Conservation (phyloP, 2,113 vertebrate genomes). For the Alexandromys fortis region DNA sequence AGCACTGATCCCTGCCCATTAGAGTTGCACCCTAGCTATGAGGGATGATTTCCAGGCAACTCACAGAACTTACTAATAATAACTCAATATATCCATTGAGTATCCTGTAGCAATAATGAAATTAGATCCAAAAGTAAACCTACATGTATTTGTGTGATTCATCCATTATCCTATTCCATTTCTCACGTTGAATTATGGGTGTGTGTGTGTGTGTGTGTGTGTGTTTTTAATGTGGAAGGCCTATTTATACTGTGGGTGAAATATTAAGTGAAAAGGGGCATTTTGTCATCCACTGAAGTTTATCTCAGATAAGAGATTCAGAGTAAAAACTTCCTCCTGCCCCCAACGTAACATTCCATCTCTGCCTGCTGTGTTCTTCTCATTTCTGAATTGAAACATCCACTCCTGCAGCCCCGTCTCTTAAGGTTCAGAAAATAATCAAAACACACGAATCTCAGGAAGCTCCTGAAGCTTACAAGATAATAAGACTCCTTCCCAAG, state of each 20-base stretch:
- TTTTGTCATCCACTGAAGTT: background rate
- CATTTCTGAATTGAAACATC: background rate
- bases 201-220: background rate
- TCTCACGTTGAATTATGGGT: slow-evolving; percentile 3
- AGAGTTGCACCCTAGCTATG: background rate
- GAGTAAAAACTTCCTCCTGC: background rate
- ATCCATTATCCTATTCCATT: slow-evolving; percentile 13
- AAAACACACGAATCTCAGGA: background rate
- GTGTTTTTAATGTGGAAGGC: background rate
- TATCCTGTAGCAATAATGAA: slow-evolving; percentile 37
- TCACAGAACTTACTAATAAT: slow-evolving; percentile 65
- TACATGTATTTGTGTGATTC: slow-evolving; percentile 21
- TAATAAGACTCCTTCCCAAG: background rate
- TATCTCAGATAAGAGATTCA: background rate
- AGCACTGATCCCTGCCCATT: background rate
- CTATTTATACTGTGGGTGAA: background rate
- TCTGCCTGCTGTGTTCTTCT: background rate
- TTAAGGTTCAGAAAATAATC: background rate
- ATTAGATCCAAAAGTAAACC: slow-evolving; percentile 50
- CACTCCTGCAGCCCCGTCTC: background rate
- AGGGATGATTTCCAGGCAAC: slow-evolving; percentile 59
- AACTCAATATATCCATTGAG: slow-evolving; percentile 50
- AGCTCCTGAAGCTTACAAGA: background rate
- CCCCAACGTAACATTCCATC: background rate
- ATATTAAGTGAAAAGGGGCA: background rate